Evolutionary conservation across 1,140 invertebrate species (phyloP), one percentile per base, ranked within the genome.

Genomic region (Triops cancriformis): DNA sequence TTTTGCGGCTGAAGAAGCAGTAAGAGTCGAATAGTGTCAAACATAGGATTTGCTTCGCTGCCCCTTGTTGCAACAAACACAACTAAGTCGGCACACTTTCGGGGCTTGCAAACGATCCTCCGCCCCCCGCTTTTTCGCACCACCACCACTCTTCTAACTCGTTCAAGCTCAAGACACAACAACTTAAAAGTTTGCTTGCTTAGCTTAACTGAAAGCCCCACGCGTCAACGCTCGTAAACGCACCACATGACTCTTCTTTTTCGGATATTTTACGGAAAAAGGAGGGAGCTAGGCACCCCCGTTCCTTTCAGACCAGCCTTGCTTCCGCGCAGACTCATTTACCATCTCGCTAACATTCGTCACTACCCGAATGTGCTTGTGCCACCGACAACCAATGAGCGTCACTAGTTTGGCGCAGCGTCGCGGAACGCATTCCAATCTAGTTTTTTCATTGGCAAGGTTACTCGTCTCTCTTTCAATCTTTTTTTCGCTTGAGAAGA

Each of bases 41-140:
- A 64, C 51, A 64, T 64, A 18, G 51, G 51, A 64, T 64, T 64
- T 64, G 51, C 51, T 64, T 64, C 51, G 51, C 51, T 64, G 51
- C 51, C 51, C 31, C 51, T 64, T 64, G 51, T 64, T 64, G 51
- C 51, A 64, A 64, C 51, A 64, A 64, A 64, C 51, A 64, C 51
- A 64, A 64, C 18, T 64, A 23, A 64, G 51, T 64, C 51, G 51
- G 51, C 51, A 64, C 51, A 64, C 51, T 64, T 64, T 64, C 14
- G 51, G 51, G 51, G 18, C 51, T 64, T 23, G 51, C 31, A 64
- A 23, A 64, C 23, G 18, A 18, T 64, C 51, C 51, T 23, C 51
- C 14, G 18, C 51, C 45, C 51, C 51, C 14, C 51, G 23, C 51
- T 64, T 23, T 64, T 64, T 64, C 51, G 51, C 51, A 64, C 51